Percentiles rank a stretch among this genome's conserved stretches.
Conservation (phyloP, 2,888 invertebrate genomes). For the Brachyopa scutellaris region DNA sequence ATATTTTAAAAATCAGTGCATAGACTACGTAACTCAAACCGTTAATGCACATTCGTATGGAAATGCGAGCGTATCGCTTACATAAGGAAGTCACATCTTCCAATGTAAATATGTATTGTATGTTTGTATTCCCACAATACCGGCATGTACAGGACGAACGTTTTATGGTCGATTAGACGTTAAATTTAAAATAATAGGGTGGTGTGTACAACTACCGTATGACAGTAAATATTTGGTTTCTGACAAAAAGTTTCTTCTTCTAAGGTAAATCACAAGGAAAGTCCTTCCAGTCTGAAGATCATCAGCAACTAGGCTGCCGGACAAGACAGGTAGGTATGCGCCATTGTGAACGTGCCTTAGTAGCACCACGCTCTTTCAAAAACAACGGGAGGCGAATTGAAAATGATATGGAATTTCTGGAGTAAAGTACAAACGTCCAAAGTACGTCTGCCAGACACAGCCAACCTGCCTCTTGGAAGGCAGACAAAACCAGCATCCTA, state of each 20-base stretch:
- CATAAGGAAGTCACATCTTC: slow-evolving; percentile 1
- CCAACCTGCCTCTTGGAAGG: slow-evolving; percentile 24
- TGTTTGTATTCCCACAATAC: background rate
- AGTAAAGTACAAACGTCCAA: slow-evolving; percentile 59
- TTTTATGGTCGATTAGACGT: background rate
- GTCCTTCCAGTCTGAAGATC: slow-evolving; percentile 19
- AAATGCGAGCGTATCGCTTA: slow-evolving; percentile 43
- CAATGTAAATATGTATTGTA: background rate
- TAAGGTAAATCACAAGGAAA: no score
- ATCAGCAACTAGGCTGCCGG: slow-evolving; percentile 35
- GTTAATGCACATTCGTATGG: slow-evolving; percentile 41
- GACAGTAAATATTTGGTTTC: background rate
- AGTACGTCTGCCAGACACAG: slow-evolving; percentile 59
- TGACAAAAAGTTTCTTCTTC: background rate
- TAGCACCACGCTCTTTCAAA: background rate
- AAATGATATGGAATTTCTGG: slow-evolving; percentile 9
- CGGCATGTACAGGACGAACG: background rate
- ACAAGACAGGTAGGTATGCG: slow-evolving; percentile 49
- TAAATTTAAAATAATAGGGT: background rate
- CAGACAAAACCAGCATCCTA: slow-evolving; percentile 1
- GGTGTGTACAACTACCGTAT: background rate
- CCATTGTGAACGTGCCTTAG: slow-evolving; percentile 33
- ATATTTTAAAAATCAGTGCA: slow-evolving; percentile 45
- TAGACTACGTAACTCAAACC: slow-evolving; percentile 32
- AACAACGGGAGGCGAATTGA: background rate